These are phyloP conservation scores for Aphaenogaster rudis DNA, from an alignment of 1,140 invertebrate genomes.

Conservation along the genomic window DNA sequence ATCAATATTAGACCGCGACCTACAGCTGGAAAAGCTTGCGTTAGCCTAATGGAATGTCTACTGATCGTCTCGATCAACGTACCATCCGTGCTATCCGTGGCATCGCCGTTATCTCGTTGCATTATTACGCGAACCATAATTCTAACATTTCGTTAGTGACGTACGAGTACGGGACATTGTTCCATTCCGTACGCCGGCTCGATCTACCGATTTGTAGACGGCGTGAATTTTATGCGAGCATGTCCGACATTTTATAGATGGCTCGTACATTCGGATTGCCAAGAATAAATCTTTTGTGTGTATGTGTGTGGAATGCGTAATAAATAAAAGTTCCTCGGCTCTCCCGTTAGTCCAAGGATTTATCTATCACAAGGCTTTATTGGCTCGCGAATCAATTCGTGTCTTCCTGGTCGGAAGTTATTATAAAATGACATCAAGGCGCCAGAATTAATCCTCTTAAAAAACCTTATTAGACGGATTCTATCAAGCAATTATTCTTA, in stretches of 20 bases:
- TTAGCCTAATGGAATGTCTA: constrained; percentile 6
- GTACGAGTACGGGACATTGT: constrained; percentile 35
- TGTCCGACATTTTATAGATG: constrained; percentile 46
- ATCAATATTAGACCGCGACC: neutral
- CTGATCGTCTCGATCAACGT: neutral
- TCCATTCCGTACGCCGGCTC: neutral
- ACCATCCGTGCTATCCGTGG: neutral
- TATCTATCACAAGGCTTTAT: constrained; percentile 31
- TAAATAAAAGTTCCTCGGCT: constrained; percentile 49
- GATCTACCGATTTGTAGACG: constrained; percentile 27
- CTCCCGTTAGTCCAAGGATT: constrained; percentile 20
- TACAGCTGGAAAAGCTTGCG: neutral
- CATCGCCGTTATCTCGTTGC: constrained; percentile 23
- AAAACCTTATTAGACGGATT: neutral
- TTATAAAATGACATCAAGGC: constrained; percentile 7
- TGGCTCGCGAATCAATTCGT: constrained; percentile 27
- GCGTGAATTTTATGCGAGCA: constrained; percentile 45
- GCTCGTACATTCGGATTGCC: constrained; percentile 37
- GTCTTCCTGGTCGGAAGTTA: constrained; percentile 9
- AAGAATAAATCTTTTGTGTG: constrained; percentile 56
- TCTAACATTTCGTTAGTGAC: constrained; percentile 50
- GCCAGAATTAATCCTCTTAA: neutral
- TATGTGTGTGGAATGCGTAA: constrained; percentile 12
- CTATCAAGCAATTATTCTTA: neutral
- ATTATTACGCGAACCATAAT: constrained; percentile 48